These are phyloP conservation scores for Tor tambroides DNA, from an alignment of 2,113 vertebrate species.

Conservation along the genomic window DNA sequence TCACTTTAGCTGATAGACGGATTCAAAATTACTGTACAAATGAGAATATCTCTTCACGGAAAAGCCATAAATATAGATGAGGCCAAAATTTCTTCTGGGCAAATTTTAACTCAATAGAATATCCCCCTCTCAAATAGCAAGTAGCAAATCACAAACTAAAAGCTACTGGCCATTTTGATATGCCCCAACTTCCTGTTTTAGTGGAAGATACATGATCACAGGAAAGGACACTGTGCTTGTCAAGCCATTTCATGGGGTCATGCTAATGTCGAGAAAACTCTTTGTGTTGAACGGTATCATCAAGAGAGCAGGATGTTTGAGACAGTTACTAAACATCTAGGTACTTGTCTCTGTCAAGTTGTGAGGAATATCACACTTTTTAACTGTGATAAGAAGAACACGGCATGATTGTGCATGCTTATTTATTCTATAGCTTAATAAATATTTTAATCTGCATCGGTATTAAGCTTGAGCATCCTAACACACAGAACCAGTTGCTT, in stretches of 20 bases:
- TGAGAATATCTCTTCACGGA: background rate
- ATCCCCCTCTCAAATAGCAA: background rate
- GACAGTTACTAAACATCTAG: no score
- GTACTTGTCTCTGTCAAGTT: no score
- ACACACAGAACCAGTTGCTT: constrained; percentile 49
- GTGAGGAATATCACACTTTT: no score
- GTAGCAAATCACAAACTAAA: background rate
- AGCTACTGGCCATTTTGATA: background rate
- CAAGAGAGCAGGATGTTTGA: no score
- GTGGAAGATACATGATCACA: background rate
- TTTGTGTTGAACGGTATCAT: background rate
- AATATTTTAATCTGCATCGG: background rate
- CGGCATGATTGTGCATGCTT: no score
- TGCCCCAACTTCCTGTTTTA: background rate
- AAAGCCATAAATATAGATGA: background rate
- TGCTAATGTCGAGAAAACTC: background rate
- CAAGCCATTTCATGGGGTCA: background rate
- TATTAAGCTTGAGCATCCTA: no score
- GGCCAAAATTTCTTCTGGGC: background rate
- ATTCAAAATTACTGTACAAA: background rate
- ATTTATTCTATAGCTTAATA: background rate
- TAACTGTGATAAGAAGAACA: no score
- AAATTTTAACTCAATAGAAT: background rate
- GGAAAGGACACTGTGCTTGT: background rate
- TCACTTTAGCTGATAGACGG: background rate